Percentiles rank a stretch among this genome's conserved stretches.
Evolutionary conservation across 2,113 vertebrate species (phyloP).

Genomic region (Apeltes quadracus): DNA sequence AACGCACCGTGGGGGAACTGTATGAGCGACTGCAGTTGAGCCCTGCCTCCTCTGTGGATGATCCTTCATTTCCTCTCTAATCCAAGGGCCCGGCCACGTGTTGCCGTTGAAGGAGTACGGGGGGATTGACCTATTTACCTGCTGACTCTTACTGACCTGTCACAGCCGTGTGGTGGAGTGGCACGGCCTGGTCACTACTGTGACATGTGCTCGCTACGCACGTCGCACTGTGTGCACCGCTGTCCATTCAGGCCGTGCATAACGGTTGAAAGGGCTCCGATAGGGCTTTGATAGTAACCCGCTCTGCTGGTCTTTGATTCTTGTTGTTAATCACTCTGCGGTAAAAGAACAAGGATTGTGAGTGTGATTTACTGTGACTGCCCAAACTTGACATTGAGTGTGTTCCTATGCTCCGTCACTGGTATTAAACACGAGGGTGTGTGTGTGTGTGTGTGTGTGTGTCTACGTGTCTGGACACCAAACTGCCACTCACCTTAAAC

Average conservation of each 20-base stretch:
- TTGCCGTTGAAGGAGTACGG: slow-evolving; percentile 79
- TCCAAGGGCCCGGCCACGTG: slow-evolving; percentile 75
- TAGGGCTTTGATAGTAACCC: slow-evolving; percentile 12
- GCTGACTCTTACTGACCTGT: slow-evolving; percentile 76
- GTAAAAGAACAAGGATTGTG: background rate
- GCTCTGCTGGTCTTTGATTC: slow-evolving; percentile 25
- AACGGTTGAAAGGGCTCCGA: slow-evolving; percentile 23
- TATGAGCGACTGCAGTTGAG: slow-evolving; percentile 50
- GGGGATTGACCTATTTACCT: slow-evolving; percentile 82
- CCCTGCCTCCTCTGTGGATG: slow-evolving; percentile 72
- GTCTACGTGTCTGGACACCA: background rate
- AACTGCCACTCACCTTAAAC: slow-evolving; percentile 53
- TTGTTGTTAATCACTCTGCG: background rate
- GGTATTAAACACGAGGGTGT: background rate
- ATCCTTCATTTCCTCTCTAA: slow-evolving; percentile 83
- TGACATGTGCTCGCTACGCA: slow-evolving; percentile 63
- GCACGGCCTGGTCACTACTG: slow-evolving; percentile 52
- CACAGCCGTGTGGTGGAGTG: slow-evolving; percentile 47
- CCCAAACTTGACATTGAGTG: background rate
- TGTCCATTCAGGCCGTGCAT: slow-evolving; percentile 40
- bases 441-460: background rate
- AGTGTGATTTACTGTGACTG: background rate
- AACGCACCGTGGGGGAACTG: background rate
- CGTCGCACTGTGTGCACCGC: slow-evolving; percentile 43
- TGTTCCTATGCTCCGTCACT: background rate